Percentiles rank a stretch among this genome's conserved stretches.
Conservation (phyloP, 2,888 invertebrate species). For the Meteorus cinctellus region DNA sequence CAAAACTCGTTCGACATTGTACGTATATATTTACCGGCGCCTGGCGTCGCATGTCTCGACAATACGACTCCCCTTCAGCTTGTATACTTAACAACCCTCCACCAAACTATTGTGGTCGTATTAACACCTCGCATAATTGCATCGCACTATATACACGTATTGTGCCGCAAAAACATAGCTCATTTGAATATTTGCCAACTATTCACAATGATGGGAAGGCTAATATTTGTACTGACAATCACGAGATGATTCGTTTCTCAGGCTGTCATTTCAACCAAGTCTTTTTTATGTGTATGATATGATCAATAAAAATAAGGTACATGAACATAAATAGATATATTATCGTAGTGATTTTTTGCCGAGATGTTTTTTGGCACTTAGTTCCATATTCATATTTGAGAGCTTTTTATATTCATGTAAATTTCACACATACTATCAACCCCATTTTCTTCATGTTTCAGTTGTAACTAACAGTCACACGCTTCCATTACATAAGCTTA, state of each 20-base stretch:
- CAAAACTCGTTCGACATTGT: constrained; percentile 4
- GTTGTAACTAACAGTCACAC: no score
- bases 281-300: constrained; percentile 31
- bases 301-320: background rate
- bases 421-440: no score
- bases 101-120: constrained; percentile 68
- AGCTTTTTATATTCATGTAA: no score
- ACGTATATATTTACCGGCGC: constrained; percentile 16
- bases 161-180: constrained; percentile 64
- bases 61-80: constrained; percentile 50
- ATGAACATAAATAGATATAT: background rate
- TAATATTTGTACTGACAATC: constrained; percentile 58
- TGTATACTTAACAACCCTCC: constrained; percentile 57
- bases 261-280: constrained; percentile 58
- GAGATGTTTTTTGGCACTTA: background rate
- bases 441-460: no score
- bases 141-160: constrained; percentile 58
- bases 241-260: constrained; percentile 58
- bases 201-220: constrained; percentile 53
- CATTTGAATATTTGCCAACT: constrained; percentile 66
- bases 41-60: constrained; percentile 40
- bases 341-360: no score
- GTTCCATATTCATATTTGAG: no score
- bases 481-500: no score
- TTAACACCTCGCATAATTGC: constrained; percentile 73